phyloP scores from a whole-genome alignment of 2,797 vertebrate species.

The Hippopotamyrus pictus region DNA sequence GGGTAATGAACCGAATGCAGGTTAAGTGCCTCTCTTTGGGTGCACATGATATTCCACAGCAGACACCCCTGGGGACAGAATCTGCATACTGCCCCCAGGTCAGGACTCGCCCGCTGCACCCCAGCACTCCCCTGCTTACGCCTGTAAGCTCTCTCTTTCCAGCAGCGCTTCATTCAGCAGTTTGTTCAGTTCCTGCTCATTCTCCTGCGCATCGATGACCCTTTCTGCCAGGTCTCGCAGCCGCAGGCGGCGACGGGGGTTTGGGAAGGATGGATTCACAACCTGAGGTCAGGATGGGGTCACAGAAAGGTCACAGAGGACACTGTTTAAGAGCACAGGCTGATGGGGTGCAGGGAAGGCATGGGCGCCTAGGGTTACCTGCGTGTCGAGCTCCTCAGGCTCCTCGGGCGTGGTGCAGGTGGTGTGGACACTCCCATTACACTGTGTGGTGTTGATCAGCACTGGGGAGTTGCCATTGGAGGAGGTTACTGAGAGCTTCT shows the following conservation, averaged over 20 bases:
- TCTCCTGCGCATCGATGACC: slow-evolving; percentile 85
- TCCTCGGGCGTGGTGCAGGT: slow-evolving; percentile 52
- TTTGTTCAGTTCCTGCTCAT: slow-evolving; percentile 78
- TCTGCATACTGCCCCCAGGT: not conserved
- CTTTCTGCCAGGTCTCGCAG: slow-evolving; percentile 66
- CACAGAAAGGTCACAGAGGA: not conserved
- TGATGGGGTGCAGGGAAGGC: not conserved
- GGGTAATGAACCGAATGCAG: not conserved
- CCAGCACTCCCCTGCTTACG: slow-evolving; percentile 56
- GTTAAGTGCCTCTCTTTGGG: not conserved
- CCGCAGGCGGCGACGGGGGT: slow-evolving; percentile 65
- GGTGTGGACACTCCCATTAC: slow-evolving; percentile 58
- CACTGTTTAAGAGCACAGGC: not conserved
- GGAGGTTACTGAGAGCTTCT: slow-evolving; percentile 57
- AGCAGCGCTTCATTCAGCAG: slow-evolving; percentile 79
- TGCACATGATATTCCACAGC: not conserved
- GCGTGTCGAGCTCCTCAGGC: slow-evolving; percentile 50
- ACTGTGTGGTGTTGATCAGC: slow-evolving; percentile 68
- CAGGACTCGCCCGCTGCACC: not conserved
- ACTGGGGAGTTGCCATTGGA: slow-evolving; percentile 65
- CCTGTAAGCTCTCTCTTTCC: slow-evolving; percentile 79
- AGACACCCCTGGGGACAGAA: not conserved
- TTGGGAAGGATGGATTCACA: slow-evolving; percentile 78
- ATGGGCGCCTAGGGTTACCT: slow-evolving; percentile 35
- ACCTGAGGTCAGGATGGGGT: slow-evolving; percentile 56